Conservation (phyloP, 2,888 invertebrate species). For the Cheilosia urbana region DNA sequence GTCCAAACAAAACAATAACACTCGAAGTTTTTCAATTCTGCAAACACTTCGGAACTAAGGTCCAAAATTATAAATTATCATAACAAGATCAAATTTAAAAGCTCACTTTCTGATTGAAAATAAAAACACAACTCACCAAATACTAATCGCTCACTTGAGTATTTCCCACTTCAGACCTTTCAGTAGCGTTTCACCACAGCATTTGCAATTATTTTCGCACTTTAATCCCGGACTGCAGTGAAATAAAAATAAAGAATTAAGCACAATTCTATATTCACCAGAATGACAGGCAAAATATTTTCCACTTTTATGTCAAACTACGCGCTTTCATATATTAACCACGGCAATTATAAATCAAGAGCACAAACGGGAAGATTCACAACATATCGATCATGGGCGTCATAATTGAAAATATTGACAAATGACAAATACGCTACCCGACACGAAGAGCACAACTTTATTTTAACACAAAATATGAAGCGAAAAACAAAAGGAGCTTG, state of each 20-base stretch:
- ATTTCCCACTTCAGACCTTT: conserved; percentile 6
- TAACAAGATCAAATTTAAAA: neutral
- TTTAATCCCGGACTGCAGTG: conserved; percentile 9
- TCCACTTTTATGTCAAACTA: conserved; percentile 13
- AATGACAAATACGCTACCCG: neutral
- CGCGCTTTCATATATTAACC: neutral
- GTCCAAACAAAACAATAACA: no score
- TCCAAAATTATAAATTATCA: no score
- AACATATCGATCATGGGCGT: conserved; percentile 6
- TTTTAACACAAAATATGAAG: neutral
- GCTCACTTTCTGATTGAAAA: neutral
- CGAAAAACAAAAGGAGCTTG: conserved; percentile 2
- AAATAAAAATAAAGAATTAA: neutral
- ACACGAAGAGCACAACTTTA: conserved; percentile 6
- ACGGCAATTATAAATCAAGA: conserved; percentile 33
- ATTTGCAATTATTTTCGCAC: neutral
- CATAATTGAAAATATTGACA: neutral
- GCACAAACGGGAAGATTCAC: conserved; percentile 18
- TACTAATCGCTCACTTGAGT: neutral
- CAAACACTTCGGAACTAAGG: no score
- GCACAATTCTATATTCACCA: neutral
- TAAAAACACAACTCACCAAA: neutral
- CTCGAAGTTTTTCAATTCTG: no score
- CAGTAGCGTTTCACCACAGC: neutral
- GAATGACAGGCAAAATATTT: conserved; percentile 6